Percentiles rank a stretch among this genome's conserved stretches.
Evolutionary conservation across 2,797 vertebrate species (phyloP).

Genomic region (Myotis findleyi): DNA sequence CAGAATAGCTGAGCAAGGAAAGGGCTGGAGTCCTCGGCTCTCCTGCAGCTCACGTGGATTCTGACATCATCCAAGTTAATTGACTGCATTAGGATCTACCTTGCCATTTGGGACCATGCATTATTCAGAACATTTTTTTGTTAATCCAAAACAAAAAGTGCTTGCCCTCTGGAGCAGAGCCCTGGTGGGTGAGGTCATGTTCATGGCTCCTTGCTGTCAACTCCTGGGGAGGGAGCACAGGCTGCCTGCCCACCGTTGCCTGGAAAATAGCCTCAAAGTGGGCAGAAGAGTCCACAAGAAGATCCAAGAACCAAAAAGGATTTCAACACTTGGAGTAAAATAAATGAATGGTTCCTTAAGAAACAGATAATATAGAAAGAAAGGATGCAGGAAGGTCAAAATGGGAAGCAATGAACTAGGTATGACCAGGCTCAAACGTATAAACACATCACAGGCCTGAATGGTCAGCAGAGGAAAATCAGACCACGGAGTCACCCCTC

Average conservation of each 20-base stretch:
- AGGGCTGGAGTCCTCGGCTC: background rate
- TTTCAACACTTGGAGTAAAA: slow-evolving; percentile 53
- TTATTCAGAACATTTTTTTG: slow-evolving; percentile 46
- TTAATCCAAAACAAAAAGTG: slow-evolving; percentile 13
- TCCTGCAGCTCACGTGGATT: background rate
- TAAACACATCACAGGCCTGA: background rate
- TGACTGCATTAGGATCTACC: slow-evolving; percentile 18
- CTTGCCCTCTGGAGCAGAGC: background rate
- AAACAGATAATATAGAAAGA: slow-evolving; percentile 8
- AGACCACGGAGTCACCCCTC: background rate
- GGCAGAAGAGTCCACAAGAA: background rate
- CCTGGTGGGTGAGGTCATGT: slow-evolving; percentile 51
- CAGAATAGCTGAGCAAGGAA: background rate
- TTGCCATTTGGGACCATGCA: slow-evolving; percentile 20
- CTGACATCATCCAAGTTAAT: background rate
- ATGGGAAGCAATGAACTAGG: background rate
- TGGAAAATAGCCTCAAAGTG: background rate
- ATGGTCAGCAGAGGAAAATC: background rate
- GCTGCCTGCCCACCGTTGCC: slow-evolving; percentile 37
- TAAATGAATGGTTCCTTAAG: slow-evolving; percentile 38
- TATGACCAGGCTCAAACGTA: background rate
- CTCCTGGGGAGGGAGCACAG: background rate
- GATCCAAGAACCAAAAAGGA: slow-evolving; percentile 36
- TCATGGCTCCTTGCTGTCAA: slow-evolving; percentile 39
- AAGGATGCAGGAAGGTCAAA: background rate